Evolutionary conservation across 2,113 vertebrate genomes (phyloP), one percentile per base, ranked within the genome.

Genomic region (Gymnogyps californianus): DNA sequence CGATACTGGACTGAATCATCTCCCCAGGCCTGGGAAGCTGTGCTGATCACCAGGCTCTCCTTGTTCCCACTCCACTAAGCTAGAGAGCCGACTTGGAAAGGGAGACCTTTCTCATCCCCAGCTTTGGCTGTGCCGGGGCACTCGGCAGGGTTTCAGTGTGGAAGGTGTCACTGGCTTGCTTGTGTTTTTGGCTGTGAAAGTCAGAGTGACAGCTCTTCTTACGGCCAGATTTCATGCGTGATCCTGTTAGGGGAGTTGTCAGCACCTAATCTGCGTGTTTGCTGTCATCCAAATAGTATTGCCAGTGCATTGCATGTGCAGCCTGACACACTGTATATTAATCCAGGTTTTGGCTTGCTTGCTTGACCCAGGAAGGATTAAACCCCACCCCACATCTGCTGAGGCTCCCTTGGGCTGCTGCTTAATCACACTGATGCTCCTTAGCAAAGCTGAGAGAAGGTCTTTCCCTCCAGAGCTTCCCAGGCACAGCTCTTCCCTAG

Each of bases 231-330:
- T 87, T 87, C 2, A 1, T 77, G 49, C 2, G 0, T 66, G 94
- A 93, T 93, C 70, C 74, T 66, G 36, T 87, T 85, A 77, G 54
- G 65, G 65, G 70, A 95, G 83, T 81, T 96, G 83, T 95, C 95
- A 96, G 89, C 89, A 95, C 70, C 58, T 96, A 67, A 82, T 96
- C 83, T 93, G 78, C 10, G n/a, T 90, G 46, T 80, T 96, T 80
- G n/a, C 71, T 91, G 34, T 86, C 15, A 1, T 87, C 89, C 94
- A 93, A 25, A 54, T 72, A 80, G 26, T 46, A n/a, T 12, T 92
- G 89, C 92, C 95, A 97, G 87, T 44, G 61, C 67, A 44, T 49
- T 83, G 86, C 80, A 71, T 59, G 52, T 96, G 65, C 87, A 93
- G 93, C 90, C 29, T 90, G 62, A 88, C 65, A 89, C 67, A 44